Base-by-base conservation (phyloP, 1,140 invertebrate species). In the Drosophila tsacasi region DNA sequence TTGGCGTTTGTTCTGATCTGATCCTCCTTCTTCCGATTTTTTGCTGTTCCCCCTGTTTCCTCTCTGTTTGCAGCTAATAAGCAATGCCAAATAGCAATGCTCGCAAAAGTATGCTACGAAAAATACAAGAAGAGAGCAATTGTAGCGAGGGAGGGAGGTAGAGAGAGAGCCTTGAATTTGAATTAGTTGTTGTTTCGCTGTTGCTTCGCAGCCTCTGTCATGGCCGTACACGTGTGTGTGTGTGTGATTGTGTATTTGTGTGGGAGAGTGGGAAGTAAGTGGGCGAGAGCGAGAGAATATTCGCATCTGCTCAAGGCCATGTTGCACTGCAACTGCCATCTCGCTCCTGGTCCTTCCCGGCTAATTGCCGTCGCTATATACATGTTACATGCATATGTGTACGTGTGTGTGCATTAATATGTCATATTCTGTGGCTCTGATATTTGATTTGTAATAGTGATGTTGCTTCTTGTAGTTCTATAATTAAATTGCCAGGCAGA, bases 391-490 rank as follows among this genome's bases (percentile, higher is more conserved):
- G 5, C 19, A 35, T 32, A 19, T 40, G 42, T 59, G 13, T 5
- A 13, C 9, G 30, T 9, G 27, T 30, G 46, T 32, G 57, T 46
- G 58, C 57, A 46, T 59, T 52, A 59, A 76, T 63, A 50, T 59
- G 66, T 72, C 46, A 79, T 79, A 79, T 79, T 44, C 52, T 67
- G 61, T 44, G 57, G 62, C 35, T 66, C 61, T 83, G 84, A 84
- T 87, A 78, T 87, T 87, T 89, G 84, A 87, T 87, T 89, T 89
- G 68, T 74, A 80, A 72, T 73, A 60, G 73, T 68, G 39, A 42
- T 27, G 55, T 40, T 61, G 42, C 74, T 54, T 76, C 58, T 74
- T n/a, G n/a, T n/a, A n/a, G 64, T 71, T 80, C 76, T 71, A 89
- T 89, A 87, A 87, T 87, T 84, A 89, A 87, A 89, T 87, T 67